Base-by-base conservation (phyloP, 2,113 vertebrate species). In the Athene noctua region DNA sequence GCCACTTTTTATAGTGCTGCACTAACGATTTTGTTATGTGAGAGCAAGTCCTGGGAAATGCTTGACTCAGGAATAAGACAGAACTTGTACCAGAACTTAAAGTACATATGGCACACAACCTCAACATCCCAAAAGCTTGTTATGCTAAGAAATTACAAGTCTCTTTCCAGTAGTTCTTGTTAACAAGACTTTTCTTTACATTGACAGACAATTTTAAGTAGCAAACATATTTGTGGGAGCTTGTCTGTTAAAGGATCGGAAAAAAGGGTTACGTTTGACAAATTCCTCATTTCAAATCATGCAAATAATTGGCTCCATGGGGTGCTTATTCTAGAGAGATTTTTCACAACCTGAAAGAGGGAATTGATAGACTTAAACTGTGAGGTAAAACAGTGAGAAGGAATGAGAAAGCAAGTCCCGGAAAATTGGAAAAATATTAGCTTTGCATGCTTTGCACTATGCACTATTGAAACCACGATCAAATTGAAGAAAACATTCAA, bases 261-360 rank as follows among this genome's bases (percentile, higher is more conserved):
- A 71, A 89, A 86, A 92, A 92, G n/a, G 19, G 86, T 80, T 95
- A 79, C 6, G 3, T 93, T 84, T 91, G 80, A 89, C 65, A 94
- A 95, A 97, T 95, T 95, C 92, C 88, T 92, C 73, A 75, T 91
- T 94, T 91, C 80, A 91, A 97, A 92, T 91, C 93, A 95, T 96
- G 96, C 95, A 97, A 88, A 93, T 94, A 97, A 94, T 96, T 94
- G 72, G 55, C 88, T 94, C 88, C 54, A 22, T 94, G 83, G 96
- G 91, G 88, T 87, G 77, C 80, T 94, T 84, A 87, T 95, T 93
- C 82, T 81, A 63, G 77, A 83, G 51, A 90, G 72, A 89, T 84
- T 92, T 95, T 94, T 92, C 80, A 79, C 51, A 86, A 54, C 86
- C 44, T 95, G 81, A 79, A 92, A 80, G 68, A 83, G 16, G 10